These are phyloP conservation scores for Babylonia areolata DNA, from an alignment of 1,140 invertebrate genomes.

Conservation along the genomic window DNA sequence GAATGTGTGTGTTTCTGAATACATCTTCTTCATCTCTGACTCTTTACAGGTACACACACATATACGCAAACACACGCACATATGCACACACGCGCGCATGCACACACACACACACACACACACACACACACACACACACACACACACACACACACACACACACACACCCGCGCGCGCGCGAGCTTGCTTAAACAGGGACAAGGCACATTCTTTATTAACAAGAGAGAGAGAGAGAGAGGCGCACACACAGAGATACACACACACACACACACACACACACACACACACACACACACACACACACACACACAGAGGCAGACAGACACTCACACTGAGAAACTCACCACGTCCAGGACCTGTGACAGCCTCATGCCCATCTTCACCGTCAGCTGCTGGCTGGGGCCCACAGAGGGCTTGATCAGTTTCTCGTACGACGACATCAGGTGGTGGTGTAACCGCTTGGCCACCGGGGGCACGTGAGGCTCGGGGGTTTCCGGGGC, in stretches of 20 bases:
- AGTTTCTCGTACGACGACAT: constrained; percentile 95
- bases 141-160: constrained; percentile 20
- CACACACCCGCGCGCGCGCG: no score
- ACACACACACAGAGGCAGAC: constrained; percentile 12
- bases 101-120: constrained; percentile 22
- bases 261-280: constrained; percentile 25
- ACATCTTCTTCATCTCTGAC: no score
- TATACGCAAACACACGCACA: no score
- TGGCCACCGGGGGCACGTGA: constrained; percentile 49
- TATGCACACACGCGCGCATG: background rate
- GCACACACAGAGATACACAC: background rate
- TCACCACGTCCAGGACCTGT: constrained; percentile 97
- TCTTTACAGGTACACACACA: no score
- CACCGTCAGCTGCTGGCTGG: constrained; percentile 88
- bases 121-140: constrained; percentile 19
- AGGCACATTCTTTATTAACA: no score
- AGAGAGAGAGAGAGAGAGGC: no score
- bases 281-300: constrained; percentile 26
- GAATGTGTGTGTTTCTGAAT: no score
- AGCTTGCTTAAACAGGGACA: no score
- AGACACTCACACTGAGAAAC: constrained; percentile 70
- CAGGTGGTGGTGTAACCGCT: constrained; percentile 81
- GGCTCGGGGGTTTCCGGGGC: background rate
- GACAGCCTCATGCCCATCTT: constrained; percentile 92
- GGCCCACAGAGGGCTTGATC: constrained; percentile 87